Percentiles rank a stretch among this genome's conserved stretches.
phyloP scores from a whole-genome alignment of 2,888 invertebrate genomes.

The Drosophila putrida region DNA sequence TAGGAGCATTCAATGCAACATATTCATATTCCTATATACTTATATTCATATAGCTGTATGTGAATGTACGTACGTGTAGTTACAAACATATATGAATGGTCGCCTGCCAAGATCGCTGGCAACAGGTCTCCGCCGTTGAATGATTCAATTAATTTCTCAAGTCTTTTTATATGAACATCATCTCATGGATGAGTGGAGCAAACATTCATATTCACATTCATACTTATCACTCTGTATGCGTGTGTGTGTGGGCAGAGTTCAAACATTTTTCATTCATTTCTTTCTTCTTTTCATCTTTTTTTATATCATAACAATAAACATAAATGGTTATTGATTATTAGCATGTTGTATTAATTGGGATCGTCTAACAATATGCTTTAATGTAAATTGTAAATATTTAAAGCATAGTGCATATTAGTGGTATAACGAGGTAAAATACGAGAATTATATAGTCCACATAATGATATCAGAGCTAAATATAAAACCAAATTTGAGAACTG shows the following conservation, averaged over 20 bases:
- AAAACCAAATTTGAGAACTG: slow-evolving; percentile 51
- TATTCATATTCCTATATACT: slow-evolving; percentile 15
- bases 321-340: slow-evolving; percentile 53
- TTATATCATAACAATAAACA: slow-evolving; percentile 32
- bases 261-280: slow-evolving; percentile 32
- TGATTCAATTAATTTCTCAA: slow-evolving; percentile 82
- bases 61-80: slow-evolving; percentile 13
- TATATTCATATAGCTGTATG: slow-evolving; percentile 11
- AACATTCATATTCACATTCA: slow-evolving; percentile 19
- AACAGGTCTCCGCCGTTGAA: slow-evolving; percentile 78
- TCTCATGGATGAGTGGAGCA: slow-evolving; percentile 67
- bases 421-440: slow-evolving; percentile 26
- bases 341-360: slow-evolving; percentile 49
- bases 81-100: slow-evolving; percentile 44
- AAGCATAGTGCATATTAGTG: slow-evolving; percentile 33
- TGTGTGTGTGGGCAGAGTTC: slow-evolving; percentile 43
- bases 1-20: slow-evolving; percentile 27
- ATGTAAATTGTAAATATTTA: slow-evolving; percentile 27
- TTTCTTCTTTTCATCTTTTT: neutral
- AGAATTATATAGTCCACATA: slow-evolving; percentile 20
- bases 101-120: slow-evolving; percentile 71
- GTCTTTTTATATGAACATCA: slow-evolving; percentile 71
- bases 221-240: slow-evolving; percentile 4
- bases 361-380: slow-evolving; percentile 1
- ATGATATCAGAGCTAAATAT: slow-evolving; percentile 70